A percentile compares a stretch with the other conserved stretches of the same genome.
Evolutionary conservation across 2,888 invertebrate genomes (phyloP).

Genomic region (Lithophane ornitopus): DNA sequence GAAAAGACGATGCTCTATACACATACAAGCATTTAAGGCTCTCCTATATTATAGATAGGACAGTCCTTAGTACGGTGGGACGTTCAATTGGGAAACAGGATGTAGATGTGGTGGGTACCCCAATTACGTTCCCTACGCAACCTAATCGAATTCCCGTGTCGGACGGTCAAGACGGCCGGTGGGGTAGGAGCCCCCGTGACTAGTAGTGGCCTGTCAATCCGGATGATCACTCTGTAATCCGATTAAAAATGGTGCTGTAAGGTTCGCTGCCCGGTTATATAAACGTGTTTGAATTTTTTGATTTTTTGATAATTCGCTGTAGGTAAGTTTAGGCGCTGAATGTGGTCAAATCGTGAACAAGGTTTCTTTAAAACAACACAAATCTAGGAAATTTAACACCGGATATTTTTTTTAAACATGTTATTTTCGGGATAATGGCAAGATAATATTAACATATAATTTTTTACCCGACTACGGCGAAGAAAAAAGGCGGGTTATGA

Average conservation of each 20-base stretch:
- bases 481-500: no score
- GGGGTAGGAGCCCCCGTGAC: slow-evolving; percentile 38
- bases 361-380: neutral
- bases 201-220: slow-evolving; percentile 43
- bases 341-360: no score
- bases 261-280: neutral
- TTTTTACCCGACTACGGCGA: no score
- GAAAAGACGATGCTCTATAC: slow-evolving; percentile 47
- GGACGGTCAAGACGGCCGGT: slow-evolving; percentile 63
- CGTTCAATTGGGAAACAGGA: slow-evolving; percentile 46
- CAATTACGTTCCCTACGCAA: slow-evolving; percentile 70
- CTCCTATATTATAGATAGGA: slow-evolving; percentile 22
- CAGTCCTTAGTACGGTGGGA: slow-evolving; percentile 15
- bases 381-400: no score
- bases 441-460: no score
- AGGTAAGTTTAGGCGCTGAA: no score
- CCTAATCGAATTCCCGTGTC: slow-evolving; percentile 81
- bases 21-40: slow-evolving; percentile 45
- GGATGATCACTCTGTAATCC: slow-evolving; percentile 37
- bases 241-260: slow-evolving; percentile 30
- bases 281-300: neutral
- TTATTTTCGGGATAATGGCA: no score
- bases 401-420: no score
- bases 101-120: slow-evolving; percentile 55
- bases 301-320: neutral